Evolutionary conservation across 1,140 invertebrate genomes (phyloP), one percentile per base, ranked within the genome.

Genomic region (Harlomillsia oculata): DNA sequence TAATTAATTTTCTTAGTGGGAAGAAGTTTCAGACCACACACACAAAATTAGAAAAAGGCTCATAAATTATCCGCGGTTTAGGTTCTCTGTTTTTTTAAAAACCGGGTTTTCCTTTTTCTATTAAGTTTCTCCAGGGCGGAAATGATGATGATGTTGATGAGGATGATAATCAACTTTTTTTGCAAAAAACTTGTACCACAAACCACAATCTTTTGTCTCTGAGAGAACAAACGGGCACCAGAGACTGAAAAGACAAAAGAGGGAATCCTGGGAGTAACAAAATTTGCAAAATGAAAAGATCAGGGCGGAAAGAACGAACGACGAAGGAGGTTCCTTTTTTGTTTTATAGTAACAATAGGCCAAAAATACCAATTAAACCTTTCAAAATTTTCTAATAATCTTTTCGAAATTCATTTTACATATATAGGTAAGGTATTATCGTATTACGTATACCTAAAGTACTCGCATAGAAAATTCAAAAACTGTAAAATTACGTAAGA

Each of bases 41-140:
- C 45, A 30, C 45, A 48, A 48, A 48, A 48, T 48, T 48, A 48
- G 45, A 48, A 48, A 48, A 48, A 48, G 29, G 28, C 13, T 28
- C 45, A 48, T 48, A 48, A 48, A 48, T 48, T 48, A 48, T 48
- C 34, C 34, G 21, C 45, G 36, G 28, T n/a, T n/a, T n/a, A n/a
- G n/a, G n/a, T n/a, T n/a, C n/a, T n/a, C n/a, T n/a, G n/a, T n/a
- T n/a, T n/a, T n/a, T n/a, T n/a, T n/a, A n/a, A n/a, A n/a, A n/a
- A n/a, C n/a, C n/a, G n/a, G n/a, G n/a, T n/a, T 48, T 48, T 48
- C 45, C 29, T 16, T 32, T 34, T 21, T 32, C 45, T 32, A 48
- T 30, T 30, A 48, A 48, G 29, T 48, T 48, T 46, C n/a, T 20
- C 16, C 29, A 18, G 30, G 18, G 28, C 45, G 45, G 45, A 48